These are phyloP conservation scores for Enhydra lutris DNA, from an alignment of 2,113 vertebrate genomes.

Conservation along the genomic window DNA sequence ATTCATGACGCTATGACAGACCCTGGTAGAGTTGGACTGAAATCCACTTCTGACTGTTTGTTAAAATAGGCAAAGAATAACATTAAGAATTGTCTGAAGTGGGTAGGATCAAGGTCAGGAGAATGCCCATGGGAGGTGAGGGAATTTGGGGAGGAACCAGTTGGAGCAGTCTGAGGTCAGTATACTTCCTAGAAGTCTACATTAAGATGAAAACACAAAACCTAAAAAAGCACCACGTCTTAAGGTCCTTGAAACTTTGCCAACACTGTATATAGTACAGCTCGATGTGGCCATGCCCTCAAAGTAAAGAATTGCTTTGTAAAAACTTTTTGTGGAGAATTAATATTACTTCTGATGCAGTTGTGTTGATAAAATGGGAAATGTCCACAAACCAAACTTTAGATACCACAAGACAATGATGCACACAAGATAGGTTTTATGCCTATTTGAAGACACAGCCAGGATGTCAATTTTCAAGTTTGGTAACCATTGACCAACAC, in stretches of 20 bases:
- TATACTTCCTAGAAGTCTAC: constrained; percentile 53
- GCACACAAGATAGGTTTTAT: constrained; percentile 49
- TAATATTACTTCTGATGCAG: not conserved
- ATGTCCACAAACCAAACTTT: not conserved
- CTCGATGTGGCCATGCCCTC: not conserved
- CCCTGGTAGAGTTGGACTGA: constrained; percentile 34
- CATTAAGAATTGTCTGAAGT: constrained; percentile 55
- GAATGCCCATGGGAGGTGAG: constrained; percentile 9
- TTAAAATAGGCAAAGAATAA: constrained; percentile 65
- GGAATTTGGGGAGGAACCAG: not conserved
- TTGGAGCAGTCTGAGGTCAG: constrained; percentile 43
- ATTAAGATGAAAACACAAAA: not conserved
- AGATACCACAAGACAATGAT: constrained; percentile 24
- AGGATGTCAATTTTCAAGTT: constrained; percentile 40
- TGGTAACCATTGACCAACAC: not conserved
- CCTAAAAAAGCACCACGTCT: not conserved
- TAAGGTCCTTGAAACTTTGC: not conserved
- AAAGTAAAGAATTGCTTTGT: not conserved
- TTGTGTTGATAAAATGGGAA: constrained; percentile 14
- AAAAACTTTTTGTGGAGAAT: not conserved
- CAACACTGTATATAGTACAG: not conserved
- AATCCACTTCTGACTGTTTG: not conserved
- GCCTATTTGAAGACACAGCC: constrained; percentile 37
- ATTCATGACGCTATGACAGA: constrained; percentile 36
- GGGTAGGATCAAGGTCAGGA: constrained; percentile 40